Base-by-base conservation (phyloP, 2,888 invertebrate species). In the Orthonychiurus folsomi region DNA sequence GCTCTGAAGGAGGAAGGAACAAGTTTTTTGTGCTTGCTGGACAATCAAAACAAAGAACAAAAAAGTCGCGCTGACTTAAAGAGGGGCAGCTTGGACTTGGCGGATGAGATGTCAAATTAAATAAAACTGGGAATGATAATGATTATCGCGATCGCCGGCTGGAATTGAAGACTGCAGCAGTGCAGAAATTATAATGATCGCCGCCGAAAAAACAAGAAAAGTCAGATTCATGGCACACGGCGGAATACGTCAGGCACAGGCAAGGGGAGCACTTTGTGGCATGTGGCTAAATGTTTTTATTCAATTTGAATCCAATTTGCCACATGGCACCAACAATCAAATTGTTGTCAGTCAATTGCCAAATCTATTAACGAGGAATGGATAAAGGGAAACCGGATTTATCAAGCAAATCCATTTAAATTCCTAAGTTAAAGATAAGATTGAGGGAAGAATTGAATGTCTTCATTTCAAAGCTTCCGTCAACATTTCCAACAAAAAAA, bases 51-150 rank as follows among this genome's bases (percentile, higher is more conserved):
- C n/a, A n/a, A n/a, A n/a, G n/a, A n/a, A n/a, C n/a, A n/a, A n/a
- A n/a, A n/a, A n/a, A n/a, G n/a, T n/a, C n/a, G n/a, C n/a, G n/a
- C 37, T 5, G 37, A 37, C 37, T 37, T 37, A 37, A 37, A 9
- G 37, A 37, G 9, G 5, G 37, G 15, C 65, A 55, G 28, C 27
- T 60, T 50, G 15, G n/a, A 28, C 26, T 26, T 37, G 5, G 37
- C 37, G 15, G 5, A 37, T 15, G 37, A 37, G 9, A 37, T n/a
- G 15, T 37, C 5, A 37, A 37, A 37, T 37, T 37, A 37, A 37
- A 37, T 37, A 9, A 37, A 15, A 37, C 37, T 15, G 9, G 37
- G 37, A 37, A 37, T 37, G 37, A 9, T 37, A n/a, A n/a, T n/a
- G n/a, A n/a, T n/a, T n/a, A n/a, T n/a, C n/a, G n/a, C n/a, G n/a